A percentile compares a stretch with the other conserved stretches of the same genome.
Evolutionary conservation across 2,113 vertebrate species (phyloP).

Genomic region (Silurus glanis): DNA sequence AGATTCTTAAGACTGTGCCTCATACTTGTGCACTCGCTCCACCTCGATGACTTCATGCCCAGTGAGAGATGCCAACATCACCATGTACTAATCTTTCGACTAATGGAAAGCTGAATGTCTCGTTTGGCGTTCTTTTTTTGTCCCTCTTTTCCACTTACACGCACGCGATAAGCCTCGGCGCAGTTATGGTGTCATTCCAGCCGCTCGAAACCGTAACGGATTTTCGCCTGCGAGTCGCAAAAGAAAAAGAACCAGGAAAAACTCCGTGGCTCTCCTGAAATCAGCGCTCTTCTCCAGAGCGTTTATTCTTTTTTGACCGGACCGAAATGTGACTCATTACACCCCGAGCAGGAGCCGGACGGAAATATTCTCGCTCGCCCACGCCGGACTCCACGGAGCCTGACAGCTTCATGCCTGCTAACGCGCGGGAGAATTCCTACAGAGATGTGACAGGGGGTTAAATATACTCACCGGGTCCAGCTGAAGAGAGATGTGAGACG

Average conservation of each 20-base stretch:
- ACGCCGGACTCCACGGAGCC: conserved; percentile 17
- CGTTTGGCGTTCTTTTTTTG: background rate
- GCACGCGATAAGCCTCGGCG: background rate
- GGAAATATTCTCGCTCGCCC: conserved; percentile 22
- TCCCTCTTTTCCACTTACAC: background rate
- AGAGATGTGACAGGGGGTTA: background rate
- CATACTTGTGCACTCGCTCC: conserved; percentile 9
- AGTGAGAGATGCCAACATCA: conserved; percentile 9
- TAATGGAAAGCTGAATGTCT: background rate
- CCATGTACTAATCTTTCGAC: background rate
- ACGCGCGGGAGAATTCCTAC: conserved; percentile 8
- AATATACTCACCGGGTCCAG: conserved; percentile 41
- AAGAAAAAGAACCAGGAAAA: background rate
- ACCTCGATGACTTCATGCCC: conserved; percentile 24
- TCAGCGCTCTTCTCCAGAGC: conserved; percentile 8
- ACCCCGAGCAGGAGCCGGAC: conserved; percentile 3
- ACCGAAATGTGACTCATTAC: conserved; percentile 40
- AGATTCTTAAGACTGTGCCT: background rate
- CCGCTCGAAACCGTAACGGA: background rate
- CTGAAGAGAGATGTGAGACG: conserved; percentile 10
- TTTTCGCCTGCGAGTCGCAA: no score
- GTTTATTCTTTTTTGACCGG: background rate
- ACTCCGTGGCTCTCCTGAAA: background rate
- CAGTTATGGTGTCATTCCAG: background rate
- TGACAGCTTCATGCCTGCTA: conserved; percentile 20